Percentiles rank a stretch among this genome's conserved stretches.
phyloP scores from a whole-genome alignment of 2,888 invertebrate species.

The Stenotaenia linearis region DNA sequence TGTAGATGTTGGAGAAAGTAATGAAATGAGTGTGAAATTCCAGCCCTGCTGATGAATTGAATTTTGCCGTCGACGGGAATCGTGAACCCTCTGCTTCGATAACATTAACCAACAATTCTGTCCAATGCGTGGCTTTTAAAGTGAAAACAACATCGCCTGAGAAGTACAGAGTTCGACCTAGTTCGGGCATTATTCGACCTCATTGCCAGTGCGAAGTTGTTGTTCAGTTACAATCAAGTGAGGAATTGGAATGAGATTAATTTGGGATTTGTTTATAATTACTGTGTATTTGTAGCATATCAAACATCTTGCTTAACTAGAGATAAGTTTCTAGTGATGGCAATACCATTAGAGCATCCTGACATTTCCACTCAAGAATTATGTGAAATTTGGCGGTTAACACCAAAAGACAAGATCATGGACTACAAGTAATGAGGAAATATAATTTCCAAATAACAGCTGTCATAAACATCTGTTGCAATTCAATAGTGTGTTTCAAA shows the following conservation, averaged over 20 bases:
- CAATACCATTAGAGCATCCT: conserved; percentile 56
- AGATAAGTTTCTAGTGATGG: conserved; percentile 86
- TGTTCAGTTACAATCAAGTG: conserved; percentile 36
- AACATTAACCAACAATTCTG: conserved; percentile 64
- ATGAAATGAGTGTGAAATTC: too few species aligned
- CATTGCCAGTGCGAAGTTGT: neutral
- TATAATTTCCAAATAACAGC: too few species aligned
- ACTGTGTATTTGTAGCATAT: conserved; percentile 39
- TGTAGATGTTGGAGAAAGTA: too few species aligned
- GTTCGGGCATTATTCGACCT: conserved; percentile 62
- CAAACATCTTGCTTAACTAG: conserved; percentile 58
- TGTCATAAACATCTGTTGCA: too few species aligned
- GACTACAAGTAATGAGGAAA: conserved; percentile 32
- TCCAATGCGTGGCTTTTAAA: conserved; percentile 61
- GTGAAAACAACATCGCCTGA: conserved; percentile 94
- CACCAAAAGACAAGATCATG: conserved; percentile 33
- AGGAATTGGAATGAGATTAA: neutral
- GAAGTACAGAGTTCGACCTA: conserved; percentile 87
- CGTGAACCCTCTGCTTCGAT: conserved; percentile 64
- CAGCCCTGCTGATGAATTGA: conserved; percentile 65
- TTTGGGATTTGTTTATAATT: neutral
- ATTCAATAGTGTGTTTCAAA: too few species aligned
- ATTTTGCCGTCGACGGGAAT: conserved; percentile 59
- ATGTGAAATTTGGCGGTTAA: conserved; percentile 67
- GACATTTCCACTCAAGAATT: conserved; percentile 58